phyloP scores from a whole-genome alignment of 2,888 invertebrate genomes.

The Macrophya annulata region DNA sequence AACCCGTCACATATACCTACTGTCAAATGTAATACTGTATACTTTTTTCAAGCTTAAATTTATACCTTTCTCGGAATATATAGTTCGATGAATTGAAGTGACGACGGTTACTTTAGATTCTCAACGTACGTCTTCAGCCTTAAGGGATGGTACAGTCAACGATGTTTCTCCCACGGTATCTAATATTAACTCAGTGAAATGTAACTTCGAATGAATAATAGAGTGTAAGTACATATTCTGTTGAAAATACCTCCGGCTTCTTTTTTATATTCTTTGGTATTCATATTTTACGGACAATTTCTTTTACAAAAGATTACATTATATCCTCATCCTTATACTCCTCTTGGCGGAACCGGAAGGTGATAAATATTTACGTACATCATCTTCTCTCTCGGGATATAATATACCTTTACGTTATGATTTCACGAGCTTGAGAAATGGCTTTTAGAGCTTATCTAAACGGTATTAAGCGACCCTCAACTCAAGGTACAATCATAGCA shows the following conservation, averaged over 20 bases:
- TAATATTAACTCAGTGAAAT: not conserved
- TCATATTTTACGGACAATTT: constrained; percentile 11
- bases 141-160: not conserved
- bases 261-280: not conserved
- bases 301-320: not conserved
- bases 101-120: constrained; percentile 1
- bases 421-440: constrained; percentile 26
- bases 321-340: not conserved
- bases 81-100: not conserved
- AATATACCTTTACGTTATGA: not conserved
- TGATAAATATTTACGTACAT: constrained; percentile 29
- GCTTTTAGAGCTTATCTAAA: constrained; percentile 32
- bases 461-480: not conserved
- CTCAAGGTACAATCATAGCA: not conserved
- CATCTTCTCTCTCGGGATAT: constrained; percentile 13
- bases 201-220: constrained; percentile 1
- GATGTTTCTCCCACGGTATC: constrained; percentile 17
- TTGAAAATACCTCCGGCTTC: not conserved
- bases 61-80: not conserved
- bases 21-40: not conserved
- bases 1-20: not conserved
- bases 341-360: constrained; percentile 7
- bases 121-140: not conserved
- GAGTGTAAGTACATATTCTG: not conserved
- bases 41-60: constrained; percentile 6